These are phyloP conservation scores for Calliopsis andreniformis DNA, from an alignment of 1,140 invertebrate species.

Conservation along the genomic window DNA sequence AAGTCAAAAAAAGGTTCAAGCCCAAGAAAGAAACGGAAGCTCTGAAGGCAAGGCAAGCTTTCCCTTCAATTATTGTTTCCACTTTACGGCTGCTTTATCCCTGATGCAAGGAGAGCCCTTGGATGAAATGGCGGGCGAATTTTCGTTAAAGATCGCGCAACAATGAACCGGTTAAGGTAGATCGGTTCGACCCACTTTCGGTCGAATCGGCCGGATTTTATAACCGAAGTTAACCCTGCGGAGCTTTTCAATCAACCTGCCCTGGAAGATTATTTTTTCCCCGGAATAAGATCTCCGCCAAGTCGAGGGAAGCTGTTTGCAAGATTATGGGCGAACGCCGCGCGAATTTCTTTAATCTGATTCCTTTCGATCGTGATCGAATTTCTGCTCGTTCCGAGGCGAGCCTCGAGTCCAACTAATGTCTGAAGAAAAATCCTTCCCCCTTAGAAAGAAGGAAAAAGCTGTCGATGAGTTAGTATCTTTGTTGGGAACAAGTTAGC, in stretches of 20 bases:
- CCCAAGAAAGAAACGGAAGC: neutral
- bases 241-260: constrained; percentile 44
- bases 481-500: constrained; percentile 27
- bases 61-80: constrained; percentile 26
- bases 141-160: constrained; percentile 41
- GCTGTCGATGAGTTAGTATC: constrained; percentile 6
- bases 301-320: neutral
- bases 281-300: neutral
- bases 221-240: constrained; percentile 28
- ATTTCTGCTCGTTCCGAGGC: neutral
- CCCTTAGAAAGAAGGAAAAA: neutral
- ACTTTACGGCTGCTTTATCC: constrained; percentile 26
- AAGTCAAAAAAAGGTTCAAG: constrained; percentile 10
- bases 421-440: neutral
- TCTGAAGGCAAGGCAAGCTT: neutral
- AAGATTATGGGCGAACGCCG: neutral
- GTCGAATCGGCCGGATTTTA: constrained; percentile 16
- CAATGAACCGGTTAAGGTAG: constrained; percentile 30
- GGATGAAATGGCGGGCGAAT: neutral
- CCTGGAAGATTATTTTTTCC: constrained; percentile 9
- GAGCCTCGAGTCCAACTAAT: neutral
- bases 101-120: constrained; percentile 2
- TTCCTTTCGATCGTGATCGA: neutral
- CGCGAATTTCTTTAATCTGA: neutral
- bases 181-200: constrained; percentile 36